Conservation (phyloP, 1,140 invertebrate species). For the Rhopalosiphum maidis region DNA sequence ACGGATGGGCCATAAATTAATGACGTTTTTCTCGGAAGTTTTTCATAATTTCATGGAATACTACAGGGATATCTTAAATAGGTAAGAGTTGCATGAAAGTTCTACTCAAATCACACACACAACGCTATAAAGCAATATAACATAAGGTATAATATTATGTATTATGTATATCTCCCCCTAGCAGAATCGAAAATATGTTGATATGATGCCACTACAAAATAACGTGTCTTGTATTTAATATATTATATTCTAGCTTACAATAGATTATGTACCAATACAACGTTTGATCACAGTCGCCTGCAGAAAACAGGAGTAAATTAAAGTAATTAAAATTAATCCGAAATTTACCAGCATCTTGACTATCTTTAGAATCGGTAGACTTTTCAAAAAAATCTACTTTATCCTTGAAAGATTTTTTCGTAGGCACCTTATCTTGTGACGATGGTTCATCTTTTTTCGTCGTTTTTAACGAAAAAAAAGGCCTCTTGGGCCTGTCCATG, state of each 20-base stretch:
- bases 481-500: constrained; percentile 46
- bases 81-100: background rate
- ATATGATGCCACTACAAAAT: background rate
- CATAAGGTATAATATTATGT: no score
- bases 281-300: constrained; percentile 27
- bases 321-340: background rate
- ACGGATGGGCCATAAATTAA: background rate
- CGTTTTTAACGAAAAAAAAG: constrained; percentile 1
- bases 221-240: background rate
- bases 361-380: background rate
- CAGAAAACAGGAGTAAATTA: background rate
- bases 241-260: background rate
- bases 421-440: background rate
- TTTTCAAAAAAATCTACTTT: constrained; percentile 33
- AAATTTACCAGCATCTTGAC: constrained; percentile 35
- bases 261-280: background rate
- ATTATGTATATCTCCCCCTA: background rate
- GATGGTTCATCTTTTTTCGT: background rate
- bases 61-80: background rate
- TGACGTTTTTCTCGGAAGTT: background rate
- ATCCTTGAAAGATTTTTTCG: constrained; percentile 29
- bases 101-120: background rate
- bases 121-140: background rate
- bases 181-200: background rate
- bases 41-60: background rate